Evolutionary conservation across 2,888 invertebrate species (phyloP).

Genomic region (Drosophila emarginata): DNA sequence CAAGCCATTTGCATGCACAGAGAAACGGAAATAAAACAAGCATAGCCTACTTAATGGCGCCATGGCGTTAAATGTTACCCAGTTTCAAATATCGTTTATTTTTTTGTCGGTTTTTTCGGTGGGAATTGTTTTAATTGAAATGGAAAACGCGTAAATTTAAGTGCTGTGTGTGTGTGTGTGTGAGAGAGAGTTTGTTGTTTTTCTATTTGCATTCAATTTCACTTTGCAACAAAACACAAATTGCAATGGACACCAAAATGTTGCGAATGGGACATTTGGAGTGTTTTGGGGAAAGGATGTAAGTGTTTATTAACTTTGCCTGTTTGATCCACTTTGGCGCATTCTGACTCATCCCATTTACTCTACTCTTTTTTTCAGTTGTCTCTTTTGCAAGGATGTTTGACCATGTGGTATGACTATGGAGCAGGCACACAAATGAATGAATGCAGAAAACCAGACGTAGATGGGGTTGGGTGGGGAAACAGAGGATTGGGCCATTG

Average conservation of each 20-base stretch:
- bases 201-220: slow-evolving; percentile 77
- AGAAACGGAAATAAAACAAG: slow-evolving; percentile 27
- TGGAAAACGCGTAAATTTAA: slow-evolving; percentile 74
- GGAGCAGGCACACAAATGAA: slow-evolving; percentile 43
- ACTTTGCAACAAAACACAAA: slow-evolving; percentile 69
- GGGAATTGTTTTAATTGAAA: slow-evolving; percentile 72
- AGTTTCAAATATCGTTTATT: slow-evolving; percentile 10
- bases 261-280: slow-evolving; percentile 14
- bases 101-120: slow-evolving; percentile 9
- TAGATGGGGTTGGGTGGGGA: neutral
- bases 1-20: slow-evolving; percentile 62
- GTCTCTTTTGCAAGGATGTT: slow-evolving; percentile 55
- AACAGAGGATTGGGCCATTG: neutral
- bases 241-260: slow-evolving; percentile 67
- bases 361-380: slow-evolving; percentile 18
- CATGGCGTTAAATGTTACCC: slow-evolving; percentile 48
- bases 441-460: slow-evolving; percentile 42
- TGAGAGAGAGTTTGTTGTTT: slow-evolving; percentile 46
- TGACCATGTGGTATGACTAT: slow-evolving; percentile 57
- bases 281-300: slow-evolving; percentile 25
- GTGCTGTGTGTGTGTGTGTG: slow-evolving; percentile 30
- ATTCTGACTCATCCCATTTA: neutral
- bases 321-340: slow-evolving; percentile 72
- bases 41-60: slow-evolving; percentile 68
- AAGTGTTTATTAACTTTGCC: slow-evolving; percentile 75